phyloP scores from a whole-genome alignment of 2,888 invertebrate genomes.

The Aproaerema taeniolella region DNA sequence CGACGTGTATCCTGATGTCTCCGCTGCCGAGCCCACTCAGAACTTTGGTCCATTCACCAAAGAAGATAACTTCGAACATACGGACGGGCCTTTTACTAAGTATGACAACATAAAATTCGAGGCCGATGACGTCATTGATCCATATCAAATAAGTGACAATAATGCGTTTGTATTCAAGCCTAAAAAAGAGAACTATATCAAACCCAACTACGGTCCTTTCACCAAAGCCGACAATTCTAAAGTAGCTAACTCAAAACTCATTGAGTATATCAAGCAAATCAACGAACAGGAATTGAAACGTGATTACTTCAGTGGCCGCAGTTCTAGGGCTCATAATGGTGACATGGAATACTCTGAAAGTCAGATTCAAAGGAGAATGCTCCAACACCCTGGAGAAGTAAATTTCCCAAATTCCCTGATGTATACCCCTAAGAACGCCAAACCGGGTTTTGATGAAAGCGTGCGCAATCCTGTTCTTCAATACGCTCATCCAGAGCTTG shows the following conservation, averaged over 20 bases:
- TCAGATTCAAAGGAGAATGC: slow-evolving; percentile 83
- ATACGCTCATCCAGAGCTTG: slow-evolving; percentile 88
- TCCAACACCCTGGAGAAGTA: slow-evolving; percentile 80
- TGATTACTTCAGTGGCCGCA: slow-evolving; percentile 77
- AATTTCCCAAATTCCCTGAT: slow-evolving; percentile 81
- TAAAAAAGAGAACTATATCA: slow-evolving; percentile 62
- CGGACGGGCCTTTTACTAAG: slow-evolving; percentile 78
- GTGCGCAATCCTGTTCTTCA: slow-evolving; percentile 86
- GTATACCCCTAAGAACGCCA: slow-evolving; percentile 79
- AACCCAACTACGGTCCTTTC: slow-evolving; percentile 78
- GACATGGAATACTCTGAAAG: slow-evolving; percentile 69
- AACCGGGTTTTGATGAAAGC: slow-evolving; percentile 82
- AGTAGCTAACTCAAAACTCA: slow-evolving; percentile 75
- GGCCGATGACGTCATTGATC: slow-evolving; percentile 48
- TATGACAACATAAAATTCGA: slow-evolving; percentile 74
- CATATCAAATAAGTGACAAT: slow-evolving; percentile 53
- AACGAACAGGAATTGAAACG: slow-evolving; percentile 80
- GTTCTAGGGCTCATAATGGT: slow-evolving; percentile 65
- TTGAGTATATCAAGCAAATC: slow-evolving; percentile 82
- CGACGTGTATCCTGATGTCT: slow-evolving; percentile 69
- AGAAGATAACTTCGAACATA: slow-evolving; percentile 76
- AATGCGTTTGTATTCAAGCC: slow-evolving; percentile 53
- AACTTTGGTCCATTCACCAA: slow-evolving; percentile 79
- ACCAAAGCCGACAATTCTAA: slow-evolving; percentile 80
- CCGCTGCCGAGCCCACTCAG: slow-evolving; percentile 44